A percentile compares a stretch with the other conserved stretches of the same genome.
These are phyloP conservation scores for Cephonodes hylas DNA, from an alignment of 2,888 invertebrate species.

Conservation along the genomic window DNA sequence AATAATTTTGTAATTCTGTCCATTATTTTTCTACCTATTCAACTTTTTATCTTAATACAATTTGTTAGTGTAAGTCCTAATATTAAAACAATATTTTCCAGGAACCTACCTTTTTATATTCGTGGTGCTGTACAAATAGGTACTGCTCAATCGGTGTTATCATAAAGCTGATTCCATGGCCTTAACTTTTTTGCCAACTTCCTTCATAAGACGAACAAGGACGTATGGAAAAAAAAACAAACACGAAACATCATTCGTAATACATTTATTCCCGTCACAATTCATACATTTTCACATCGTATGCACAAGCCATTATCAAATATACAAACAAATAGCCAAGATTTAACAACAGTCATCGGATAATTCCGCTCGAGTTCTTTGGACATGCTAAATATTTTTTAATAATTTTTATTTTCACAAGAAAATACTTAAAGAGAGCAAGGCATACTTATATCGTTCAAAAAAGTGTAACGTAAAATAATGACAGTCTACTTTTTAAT, in stretches of 20 bases:
- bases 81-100: too few relatives aligned
- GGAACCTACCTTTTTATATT: too few relatives aligned
- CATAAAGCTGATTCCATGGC: too few relatives aligned
- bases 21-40: too few relatives aligned
- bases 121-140: too few relatives aligned
- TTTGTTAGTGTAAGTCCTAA: too few relatives aligned
- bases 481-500: not conserved
- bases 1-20: too few relatives aligned
- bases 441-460: not conserved
- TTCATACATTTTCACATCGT: not conserved
- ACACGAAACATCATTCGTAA: conserved; percentile 18
- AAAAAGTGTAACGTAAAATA: not conserved
- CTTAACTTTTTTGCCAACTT: too few relatives aligned
- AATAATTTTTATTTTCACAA: not conserved
- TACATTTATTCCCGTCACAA: conserved; percentile 16
- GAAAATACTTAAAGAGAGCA: not conserved
- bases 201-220: too few relatives aligned
- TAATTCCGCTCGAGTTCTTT: not conserved
- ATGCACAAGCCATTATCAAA: conserved; percentile 23
- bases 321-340: conserved; percentile 30
- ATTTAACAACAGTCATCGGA: conserved; percentile 5
- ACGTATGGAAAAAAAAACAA: not conserved
- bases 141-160: too few relatives aligned
- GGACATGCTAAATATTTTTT: not conserved
- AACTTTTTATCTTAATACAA: too few relatives aligned